Evolutionary conservation across 2,888 invertebrate species (phyloP).

Genomic region (Eupithecia vulgata): DNA sequence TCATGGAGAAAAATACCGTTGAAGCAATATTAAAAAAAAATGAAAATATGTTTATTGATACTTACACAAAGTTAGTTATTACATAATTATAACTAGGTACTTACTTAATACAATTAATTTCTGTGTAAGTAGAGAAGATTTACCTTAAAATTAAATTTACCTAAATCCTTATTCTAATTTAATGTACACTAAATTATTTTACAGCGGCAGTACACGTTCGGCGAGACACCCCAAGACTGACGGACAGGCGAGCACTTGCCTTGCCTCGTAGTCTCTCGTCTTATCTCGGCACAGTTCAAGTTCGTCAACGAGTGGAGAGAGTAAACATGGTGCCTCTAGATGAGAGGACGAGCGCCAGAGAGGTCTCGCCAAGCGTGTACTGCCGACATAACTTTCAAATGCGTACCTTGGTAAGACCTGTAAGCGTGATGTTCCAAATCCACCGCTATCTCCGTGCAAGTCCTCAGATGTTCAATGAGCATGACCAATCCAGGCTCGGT

Average conservation of each 20-base stretch:
- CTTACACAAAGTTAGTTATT: too few relatives aligned
- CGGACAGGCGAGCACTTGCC: neutral
- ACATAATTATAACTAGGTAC: too few relatives aligned
- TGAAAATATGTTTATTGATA: too few relatives aligned
- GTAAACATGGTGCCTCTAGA: neutral
- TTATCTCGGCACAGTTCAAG: neutral
- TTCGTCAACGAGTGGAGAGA: neutral
- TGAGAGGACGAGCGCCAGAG: neutral
- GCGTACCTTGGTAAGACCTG: slow-evolving; percentile 92
- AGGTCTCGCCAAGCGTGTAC: neutral
- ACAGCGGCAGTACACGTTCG: neutral
- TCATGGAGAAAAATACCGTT: neutral
- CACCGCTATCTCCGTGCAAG: slow-evolving; percentile 90
- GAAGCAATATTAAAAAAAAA: neutral
- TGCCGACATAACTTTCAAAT: neutral
- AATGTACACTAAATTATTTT: neutral
- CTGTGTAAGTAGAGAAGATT: too few relatives aligned
- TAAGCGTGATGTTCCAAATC: slow-evolving; percentile 98
- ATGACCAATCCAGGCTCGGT: slow-evolving; percentile 85
- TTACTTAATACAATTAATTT: too few relatives aligned
- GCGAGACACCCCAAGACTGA: neutral
- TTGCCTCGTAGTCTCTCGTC: neutral
- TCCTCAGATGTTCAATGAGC: slow-evolving; percentile 87
- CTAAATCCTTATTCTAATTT: neutral
- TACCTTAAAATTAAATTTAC: too few relatives aligned